These are phyloP conservation scores for Ennomos fuscantarius DNA, from an alignment of 2,888 invertebrate genomes.

Conservation along the genomic window DNA sequence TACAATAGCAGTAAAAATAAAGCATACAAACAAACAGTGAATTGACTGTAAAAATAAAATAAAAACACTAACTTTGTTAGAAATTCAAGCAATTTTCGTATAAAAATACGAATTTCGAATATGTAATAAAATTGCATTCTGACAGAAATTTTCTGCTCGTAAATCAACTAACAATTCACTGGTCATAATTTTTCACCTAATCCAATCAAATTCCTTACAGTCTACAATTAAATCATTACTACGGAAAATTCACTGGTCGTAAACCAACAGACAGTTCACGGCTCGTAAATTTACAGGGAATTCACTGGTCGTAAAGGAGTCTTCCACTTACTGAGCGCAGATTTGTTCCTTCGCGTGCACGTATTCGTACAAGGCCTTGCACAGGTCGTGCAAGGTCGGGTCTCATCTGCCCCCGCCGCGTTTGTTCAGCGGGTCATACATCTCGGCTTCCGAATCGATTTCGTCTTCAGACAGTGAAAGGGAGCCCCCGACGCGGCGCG, in stretches of 20 bases:
- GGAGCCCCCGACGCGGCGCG: constrained; percentile 90
- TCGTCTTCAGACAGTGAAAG: constrained; percentile 93
- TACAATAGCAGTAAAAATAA: neutral
- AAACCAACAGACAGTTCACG: neutral
- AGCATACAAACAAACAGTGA: neutral
- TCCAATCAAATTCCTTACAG: no score
- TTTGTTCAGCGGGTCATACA: constrained; percentile 78
- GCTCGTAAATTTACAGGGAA: neutral
- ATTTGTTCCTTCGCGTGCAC: constrained; percentile 39
- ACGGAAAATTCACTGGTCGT: constrained; percentile 1
- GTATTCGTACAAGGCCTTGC: constrained; percentile 76
- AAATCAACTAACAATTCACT: constrained; percentile 4
- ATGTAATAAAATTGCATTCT: neutral
- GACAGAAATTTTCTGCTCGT: neutral
- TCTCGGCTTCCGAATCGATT: constrained; percentile 88
- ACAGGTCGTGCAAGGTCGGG: constrained; percentile 75
- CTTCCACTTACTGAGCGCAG: constrained; percentile 5
- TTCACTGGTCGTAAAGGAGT: constrained; percentile 4
- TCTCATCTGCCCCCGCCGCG: constrained; percentile 78
- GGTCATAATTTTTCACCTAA: neutral
- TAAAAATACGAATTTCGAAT: no score
- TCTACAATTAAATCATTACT: no score
- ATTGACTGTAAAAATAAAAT: neutral
- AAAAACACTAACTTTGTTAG: no score
- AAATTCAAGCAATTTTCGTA: no score